Conservation (phyloP, 2,113 vertebrate species). For the Panthera uncia region DNA sequence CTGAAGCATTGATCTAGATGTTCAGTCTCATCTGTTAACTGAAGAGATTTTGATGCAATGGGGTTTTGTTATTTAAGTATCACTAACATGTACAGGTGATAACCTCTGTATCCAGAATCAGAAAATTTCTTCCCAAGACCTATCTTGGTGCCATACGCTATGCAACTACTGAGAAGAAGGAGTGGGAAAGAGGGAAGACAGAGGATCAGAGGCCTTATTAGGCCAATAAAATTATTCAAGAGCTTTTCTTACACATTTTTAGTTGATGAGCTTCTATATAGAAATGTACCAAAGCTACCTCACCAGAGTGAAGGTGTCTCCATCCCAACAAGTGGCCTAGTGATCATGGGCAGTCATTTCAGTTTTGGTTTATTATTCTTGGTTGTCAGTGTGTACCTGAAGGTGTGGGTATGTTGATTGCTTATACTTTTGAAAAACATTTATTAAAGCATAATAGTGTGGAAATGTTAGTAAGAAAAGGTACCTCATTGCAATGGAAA, state of each 20-base stretch:
- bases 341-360: not conserved
- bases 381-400: not conserved
- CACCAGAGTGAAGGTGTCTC: not conserved
- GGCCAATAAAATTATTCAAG: not conserved
- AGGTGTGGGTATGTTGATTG: not conserved
- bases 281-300: not conserved
- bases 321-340: not conserved
- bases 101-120: not conserved
- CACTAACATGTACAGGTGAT: not conserved
- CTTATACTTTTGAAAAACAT: not conserved
- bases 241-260: not conserved
- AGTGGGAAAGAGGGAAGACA: not conserved
- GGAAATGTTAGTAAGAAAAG: not conserved
- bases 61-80: not conserved
- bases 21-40: not conserved
- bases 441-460: not conserved
- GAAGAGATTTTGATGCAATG: not conserved
- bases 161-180: not conserved
- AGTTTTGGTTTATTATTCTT: not conserved
- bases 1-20: not conserved
- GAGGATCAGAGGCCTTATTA: not conserved
- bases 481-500: not conserved
- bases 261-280: not conserved
- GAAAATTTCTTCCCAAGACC: not conserved
- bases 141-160: not conserved